phyloP scores from a whole-genome alignment of 2,888 invertebrate genomes.

The Horisme vitalbata region DNA sequence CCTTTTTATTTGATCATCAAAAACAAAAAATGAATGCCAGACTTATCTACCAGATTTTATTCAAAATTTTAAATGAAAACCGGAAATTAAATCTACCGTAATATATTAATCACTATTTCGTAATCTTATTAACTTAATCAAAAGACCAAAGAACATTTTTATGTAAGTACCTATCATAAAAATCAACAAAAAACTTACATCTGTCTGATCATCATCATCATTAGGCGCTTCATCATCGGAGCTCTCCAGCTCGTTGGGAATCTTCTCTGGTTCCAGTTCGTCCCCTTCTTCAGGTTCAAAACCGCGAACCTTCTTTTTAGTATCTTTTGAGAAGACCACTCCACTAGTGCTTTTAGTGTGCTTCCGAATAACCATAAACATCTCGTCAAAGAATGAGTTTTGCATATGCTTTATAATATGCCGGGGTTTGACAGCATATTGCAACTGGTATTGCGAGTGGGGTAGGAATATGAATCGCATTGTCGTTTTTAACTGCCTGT shows the following conservation, averaged over 20 bases:
- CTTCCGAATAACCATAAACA: conserved; percentile 85
- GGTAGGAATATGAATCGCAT: conserved; percentile 90
- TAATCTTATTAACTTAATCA: too few relatives aligned
- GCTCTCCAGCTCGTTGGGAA: conserved; percentile 71
- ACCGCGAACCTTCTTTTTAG: conserved; percentile 62
- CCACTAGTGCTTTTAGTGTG: conserved; percentile 80
- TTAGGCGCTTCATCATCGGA: conserved; percentile 87
- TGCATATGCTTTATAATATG: conserved; percentile 89
- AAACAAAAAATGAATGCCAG: too few relatives aligned
- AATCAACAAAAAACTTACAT: conserved; percentile 44
- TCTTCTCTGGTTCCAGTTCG: conserved; percentile 40
- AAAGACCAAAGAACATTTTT: too few relatives aligned
- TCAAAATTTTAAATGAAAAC: too few relatives aligned
- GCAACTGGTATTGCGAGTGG: conserved; percentile 86
- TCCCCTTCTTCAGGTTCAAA: conserved; percentile 58
- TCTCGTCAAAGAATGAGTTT: conserved; percentile 85
- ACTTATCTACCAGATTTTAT: too few relatives aligned
- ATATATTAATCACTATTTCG: too few relatives aligned
- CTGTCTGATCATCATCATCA: conserved; percentile 77
- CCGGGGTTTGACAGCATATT: conserved; percentile 87
- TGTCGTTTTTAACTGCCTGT: conserved; percentile 84
- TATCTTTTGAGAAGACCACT: conserved; percentile 75
- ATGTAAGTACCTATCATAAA: not conserved
- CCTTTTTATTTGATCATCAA: too few relatives aligned
- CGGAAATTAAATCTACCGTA: too few relatives aligned